Conservation (phyloP, 2,888 invertebrate genomes). For the Nomada ferruginata region DNA sequence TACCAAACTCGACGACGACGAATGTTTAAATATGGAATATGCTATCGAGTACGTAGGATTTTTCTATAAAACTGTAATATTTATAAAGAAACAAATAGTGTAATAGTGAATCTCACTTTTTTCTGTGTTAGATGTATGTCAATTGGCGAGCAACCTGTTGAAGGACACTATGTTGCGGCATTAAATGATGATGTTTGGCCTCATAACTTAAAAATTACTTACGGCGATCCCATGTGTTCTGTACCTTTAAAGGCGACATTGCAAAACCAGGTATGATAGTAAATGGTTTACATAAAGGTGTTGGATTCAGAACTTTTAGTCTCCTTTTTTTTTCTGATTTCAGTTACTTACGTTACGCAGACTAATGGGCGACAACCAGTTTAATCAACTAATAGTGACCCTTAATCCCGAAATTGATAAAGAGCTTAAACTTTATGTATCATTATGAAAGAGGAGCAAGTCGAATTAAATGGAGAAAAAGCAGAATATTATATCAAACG, state of each 20-base stretch:
- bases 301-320: not conserved
- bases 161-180: slow-evolving; percentile 56
- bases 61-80: not conserved
- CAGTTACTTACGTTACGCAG: slow-evolving; percentile 89
- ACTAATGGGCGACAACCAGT: slow-evolving; percentile 91
- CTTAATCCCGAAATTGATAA: slow-evolving; percentile 90
- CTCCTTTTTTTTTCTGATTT: slow-evolving; percentile 72
- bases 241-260: slow-evolving; percentile 90
- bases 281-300: not conserved
- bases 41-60: slow-evolving; percentile 86
- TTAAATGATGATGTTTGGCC: slow-evolving; percentile 91
- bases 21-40: slow-evolving; percentile 87
- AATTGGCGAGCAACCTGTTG: slow-evolving; percentile 80
- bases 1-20: slow-evolving; percentile 87
- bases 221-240: slow-evolving; percentile 92
- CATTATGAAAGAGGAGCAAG: slow-evolving; percentile 79
- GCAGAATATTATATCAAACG: slow-evolving; percentile 61
- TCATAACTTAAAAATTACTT: slow-evolving; percentile 88
- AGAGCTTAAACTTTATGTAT: slow-evolving; percentile 88
- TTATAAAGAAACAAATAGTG: not conserved
- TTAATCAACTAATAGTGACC: slow-evolving; percentile 90
- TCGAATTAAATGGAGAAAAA: slow-evolving; percentile 38
- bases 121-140: slow-evolving; percentile 82
- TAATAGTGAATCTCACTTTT: slow-evolving; percentile 6
- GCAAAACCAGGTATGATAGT: slow-evolving; percentile 88